Percentiles rank a stretch among this genome's conserved stretches.
Conservation (phyloP, 2,113 vertebrate species). For the Anolis sagrei region DNA sequence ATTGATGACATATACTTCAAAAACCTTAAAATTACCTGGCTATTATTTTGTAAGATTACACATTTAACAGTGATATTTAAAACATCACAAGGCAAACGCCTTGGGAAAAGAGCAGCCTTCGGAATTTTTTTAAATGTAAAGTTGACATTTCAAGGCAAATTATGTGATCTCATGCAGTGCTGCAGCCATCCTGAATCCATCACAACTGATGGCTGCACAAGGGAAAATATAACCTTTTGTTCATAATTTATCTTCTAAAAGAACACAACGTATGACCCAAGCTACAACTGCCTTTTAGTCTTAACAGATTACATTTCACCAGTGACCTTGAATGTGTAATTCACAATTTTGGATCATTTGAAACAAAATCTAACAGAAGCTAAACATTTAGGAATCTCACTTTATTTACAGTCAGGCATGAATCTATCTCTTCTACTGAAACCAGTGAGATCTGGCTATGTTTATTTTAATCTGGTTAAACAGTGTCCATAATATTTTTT, state of each 20-base stretch:
- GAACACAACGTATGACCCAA: constrained; percentile 37
- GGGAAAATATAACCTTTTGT: constrained; percentile 62
- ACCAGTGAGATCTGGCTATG: not conserved
- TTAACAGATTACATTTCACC: constrained; percentile 42
- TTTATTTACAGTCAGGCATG: not conserved
- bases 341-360: not conserved
- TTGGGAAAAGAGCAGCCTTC: not conserved
- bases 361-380: not conserved
- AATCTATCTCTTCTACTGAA: not conserved
- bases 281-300: constrained; percentile 64
- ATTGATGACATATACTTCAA: constrained; percentile 26
- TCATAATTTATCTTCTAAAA: constrained; percentile 63
- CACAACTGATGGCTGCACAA: constrained; percentile 48
- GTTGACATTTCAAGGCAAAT: constrained; percentile 37
- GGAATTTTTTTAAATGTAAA: constrained; percentile 20
- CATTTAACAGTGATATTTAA: constrained; percentile 24
- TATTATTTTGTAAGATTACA: constrained; percentile 4
- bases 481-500: not conserved
- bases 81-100: constrained; percentile 9
- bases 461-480: not conserved
- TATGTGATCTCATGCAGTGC: constrained; percentile 1
- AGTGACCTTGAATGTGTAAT: constrained; percentile 1
- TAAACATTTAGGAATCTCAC: not conserved
- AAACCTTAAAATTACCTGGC: constrained; percentile 4
- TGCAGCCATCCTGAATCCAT: constrained; percentile 45